Evolutionary conservation across 2,113 vertebrate genomes (phyloP).

Genomic region (Crotalus viridis): DNA sequence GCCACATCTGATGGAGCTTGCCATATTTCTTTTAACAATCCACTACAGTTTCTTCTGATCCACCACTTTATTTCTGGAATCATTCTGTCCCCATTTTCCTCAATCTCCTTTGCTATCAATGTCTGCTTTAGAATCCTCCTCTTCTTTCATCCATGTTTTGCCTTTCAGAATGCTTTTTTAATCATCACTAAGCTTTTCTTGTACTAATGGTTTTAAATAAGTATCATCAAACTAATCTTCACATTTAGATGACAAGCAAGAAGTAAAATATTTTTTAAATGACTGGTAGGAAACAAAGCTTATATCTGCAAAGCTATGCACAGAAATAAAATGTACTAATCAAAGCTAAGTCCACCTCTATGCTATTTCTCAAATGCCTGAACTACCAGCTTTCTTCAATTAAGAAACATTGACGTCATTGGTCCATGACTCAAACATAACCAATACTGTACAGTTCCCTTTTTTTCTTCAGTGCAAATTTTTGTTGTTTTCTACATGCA

Average conservation of each 20-base stretch:
- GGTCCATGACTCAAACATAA: too few relatives aligned
- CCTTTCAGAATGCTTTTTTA: background rate
- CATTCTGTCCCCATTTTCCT: background rate
- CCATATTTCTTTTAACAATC: background rate
- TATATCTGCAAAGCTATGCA: background rate
- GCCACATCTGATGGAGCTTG: background rate
- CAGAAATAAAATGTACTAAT: background rate
- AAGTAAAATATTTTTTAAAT: background rate
- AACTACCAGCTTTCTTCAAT: background rate
- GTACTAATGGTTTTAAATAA: background rate
- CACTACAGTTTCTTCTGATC: background rate
- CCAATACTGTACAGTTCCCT: background rate
- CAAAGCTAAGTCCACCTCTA: background rate
- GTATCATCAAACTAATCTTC: background rate
- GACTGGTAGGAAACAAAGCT: background rate
- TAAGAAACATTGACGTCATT: background rate
- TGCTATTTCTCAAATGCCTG: background rate
- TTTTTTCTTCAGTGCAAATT: background rate
- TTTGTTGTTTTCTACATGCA: background rate
- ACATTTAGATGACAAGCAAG: background rate
- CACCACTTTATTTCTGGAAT: background rate
- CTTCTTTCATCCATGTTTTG: background rate
- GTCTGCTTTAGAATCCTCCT: background rate
- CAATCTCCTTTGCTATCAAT: background rate
- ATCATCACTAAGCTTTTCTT: background rate